phyloP scores from a whole-genome alignment of 2,113 vertebrate species.

The Malurus melanocephalus region DNA sequence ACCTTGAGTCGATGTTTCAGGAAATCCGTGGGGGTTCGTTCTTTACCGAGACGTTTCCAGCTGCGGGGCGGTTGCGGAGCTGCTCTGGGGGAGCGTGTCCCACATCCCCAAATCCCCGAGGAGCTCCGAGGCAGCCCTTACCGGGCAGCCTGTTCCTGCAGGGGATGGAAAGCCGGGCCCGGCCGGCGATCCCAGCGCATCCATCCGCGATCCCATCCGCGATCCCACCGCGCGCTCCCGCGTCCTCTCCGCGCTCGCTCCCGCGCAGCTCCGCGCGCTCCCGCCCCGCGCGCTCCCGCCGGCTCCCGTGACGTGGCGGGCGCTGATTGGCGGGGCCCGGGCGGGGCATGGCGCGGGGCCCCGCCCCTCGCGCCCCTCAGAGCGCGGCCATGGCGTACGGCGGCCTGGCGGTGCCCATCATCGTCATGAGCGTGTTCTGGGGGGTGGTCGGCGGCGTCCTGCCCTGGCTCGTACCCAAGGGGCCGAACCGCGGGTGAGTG shows the following conservation, averaged over 20 bases:
- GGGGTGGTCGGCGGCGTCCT: too few species aligned
- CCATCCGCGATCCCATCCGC: fast-evolving
- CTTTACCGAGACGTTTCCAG: fast-evolving
- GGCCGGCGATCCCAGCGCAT: fast-evolving
- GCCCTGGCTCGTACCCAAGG: too few species aligned
- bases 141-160: background rate
- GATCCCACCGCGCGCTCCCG: background rate
- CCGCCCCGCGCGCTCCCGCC: too few species aligned
- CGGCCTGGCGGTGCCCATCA: too few species aligned
- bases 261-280: background rate
- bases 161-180: background rate
- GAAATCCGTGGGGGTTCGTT: background rate
- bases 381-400: too few species aligned
- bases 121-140: background rate
- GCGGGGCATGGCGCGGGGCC: too few species aligned
- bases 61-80: background rate
- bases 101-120: fast-evolving
- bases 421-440: too few species aligned
- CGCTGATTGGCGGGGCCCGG: too few species aligned
- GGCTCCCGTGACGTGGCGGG: too few species aligned
- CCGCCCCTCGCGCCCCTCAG: too few species aligned
- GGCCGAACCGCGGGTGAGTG: too few species aligned
- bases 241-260: background rate
- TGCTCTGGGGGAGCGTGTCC: background rate
- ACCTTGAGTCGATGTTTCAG: too few species aligned